Evolutionary conservation across 2,888 invertebrate genomes (phyloP).

Genomic region (Nymphalis polychloros): DNA sequence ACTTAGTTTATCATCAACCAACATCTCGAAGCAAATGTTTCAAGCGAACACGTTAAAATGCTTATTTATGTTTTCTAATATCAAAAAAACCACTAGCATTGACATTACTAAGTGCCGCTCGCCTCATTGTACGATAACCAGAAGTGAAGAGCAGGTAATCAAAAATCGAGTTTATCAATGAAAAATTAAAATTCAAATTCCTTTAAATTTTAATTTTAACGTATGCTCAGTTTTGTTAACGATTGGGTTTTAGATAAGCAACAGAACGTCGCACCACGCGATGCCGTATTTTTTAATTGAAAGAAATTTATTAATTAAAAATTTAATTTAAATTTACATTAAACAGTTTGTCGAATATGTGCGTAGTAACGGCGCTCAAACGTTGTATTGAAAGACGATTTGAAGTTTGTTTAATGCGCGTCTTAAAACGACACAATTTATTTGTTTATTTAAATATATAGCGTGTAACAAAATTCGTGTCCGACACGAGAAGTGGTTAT

Average conservation of each 20-base stretch:
- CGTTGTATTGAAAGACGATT: background rate
- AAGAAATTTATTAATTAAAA: slow-evolving; percentile 45
- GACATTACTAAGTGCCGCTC: slow-evolving; percentile 34
- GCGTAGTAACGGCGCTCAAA: slow-evolving; percentile 1
- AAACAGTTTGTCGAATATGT: slow-evolving; percentile 36
- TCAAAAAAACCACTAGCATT: slow-evolving; percentile 29
- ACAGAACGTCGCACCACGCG: slow-evolving; percentile 43
- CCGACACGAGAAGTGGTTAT: too few species aligned
- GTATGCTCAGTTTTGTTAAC: slow-evolving; percentile 36
- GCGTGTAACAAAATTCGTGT: too few species aligned
- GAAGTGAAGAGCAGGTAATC: slow-evolving; percentile 25
- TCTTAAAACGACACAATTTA: background rate
- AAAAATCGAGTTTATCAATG: slow-evolving; percentile 32
- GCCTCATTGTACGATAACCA: slow-evolving; percentile 32
- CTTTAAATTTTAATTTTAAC: slow-evolving; percentile 27
- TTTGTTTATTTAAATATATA: too few species aligned
- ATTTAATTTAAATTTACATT: slow-evolving; percentile 38
- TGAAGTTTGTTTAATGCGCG: background rate
- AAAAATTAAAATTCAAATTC: slow-evolving; percentile 5
- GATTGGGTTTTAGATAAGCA: slow-evolving; percentile 44
- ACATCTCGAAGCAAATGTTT: slow-evolving; percentile 25
- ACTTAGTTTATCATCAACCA: slow-evolving; percentile 10
- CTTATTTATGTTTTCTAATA: slow-evolving; percentile 36
- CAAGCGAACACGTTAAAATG: slow-evolving; percentile 24
- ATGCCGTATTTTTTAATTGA: slow-evolving; percentile 41